Evolutionary conservation across 1,140 invertebrate genomes (phyloP), one percentile per base, ranked within the genome.

Genomic region (Hesperophylax magnus): DNA sequence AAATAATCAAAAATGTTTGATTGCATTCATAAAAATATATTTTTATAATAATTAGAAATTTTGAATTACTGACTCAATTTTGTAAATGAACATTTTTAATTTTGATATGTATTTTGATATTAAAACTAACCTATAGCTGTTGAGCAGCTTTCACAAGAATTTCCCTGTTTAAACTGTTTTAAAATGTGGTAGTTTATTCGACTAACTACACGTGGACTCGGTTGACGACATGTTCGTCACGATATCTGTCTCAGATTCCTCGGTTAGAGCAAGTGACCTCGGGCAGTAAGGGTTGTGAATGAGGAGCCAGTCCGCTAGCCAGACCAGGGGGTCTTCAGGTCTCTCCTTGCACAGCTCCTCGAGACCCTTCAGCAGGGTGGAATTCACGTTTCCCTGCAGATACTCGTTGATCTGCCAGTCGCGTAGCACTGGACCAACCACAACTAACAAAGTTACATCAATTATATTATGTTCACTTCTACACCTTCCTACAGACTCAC

Each of bases 221-320:
- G 67, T 18, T 34, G 24, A 52, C 17, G 67, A 71, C 15, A 14
- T 47, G 17, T n/a, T 18, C 1, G 56, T 58, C 9, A 22, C 34
- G 15, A 27, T 14, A 8, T 75, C 71, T 0, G 18, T n/a, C n/a
- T 75, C 71, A 4, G 20, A 56, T n/a, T 75, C 53, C 17, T 75
- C 53, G 6, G 52, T n/a, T 5, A 75, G 6, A 0, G 71, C 22
- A 0, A 74, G 27, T n/a, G 67, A 63, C 34, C 34, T 52, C 9
- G 78, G 54, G 27, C 94, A 94, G 85, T 94, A 94, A 5, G 94
- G 94, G 88, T 96, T 96, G 87, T 96, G 93, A 27, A 89, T 86
- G 1, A 94, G 86, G 34, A 97, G 87, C 92, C 94, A 95, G 85
- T 96, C 93, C 9, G 95, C 95, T 17, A 97, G 86, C 93, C 94